phyloP scores from a whole-genome alignment of 2,113 vertebrate species.

The Geococcyx californianus region DNA sequence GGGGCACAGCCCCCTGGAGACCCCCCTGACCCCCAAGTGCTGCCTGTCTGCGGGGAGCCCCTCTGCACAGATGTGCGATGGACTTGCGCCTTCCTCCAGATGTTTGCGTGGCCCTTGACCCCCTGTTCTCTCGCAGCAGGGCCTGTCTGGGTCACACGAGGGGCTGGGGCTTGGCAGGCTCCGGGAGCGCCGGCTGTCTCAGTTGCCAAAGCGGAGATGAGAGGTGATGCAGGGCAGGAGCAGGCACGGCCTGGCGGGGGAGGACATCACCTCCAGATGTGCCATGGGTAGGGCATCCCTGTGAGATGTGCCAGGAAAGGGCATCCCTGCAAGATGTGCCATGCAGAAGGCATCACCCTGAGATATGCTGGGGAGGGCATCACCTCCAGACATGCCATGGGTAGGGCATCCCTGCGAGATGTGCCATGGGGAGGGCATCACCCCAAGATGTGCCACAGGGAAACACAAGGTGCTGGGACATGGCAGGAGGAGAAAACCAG shows the following conservation, averaged over 20 bases:
- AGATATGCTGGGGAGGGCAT: not conserved
- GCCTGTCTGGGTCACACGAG: slow-evolving; percentile 24
- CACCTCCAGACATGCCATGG: not conserved
- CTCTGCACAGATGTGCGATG: not conserved
- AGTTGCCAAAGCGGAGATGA: rapidly evolving
- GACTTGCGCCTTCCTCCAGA: slow-evolving; percentile 13
- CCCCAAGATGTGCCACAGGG: no score
- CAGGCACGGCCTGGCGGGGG: not conserved
- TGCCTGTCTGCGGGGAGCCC: not conserved
- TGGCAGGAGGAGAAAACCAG: not conserved
- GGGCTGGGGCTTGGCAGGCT: not conserved
- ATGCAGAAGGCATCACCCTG: no score
- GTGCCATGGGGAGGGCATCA: not conserved
- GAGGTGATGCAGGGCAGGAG: not conserved
- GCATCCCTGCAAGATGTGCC: no score
- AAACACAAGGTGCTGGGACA: not conserved
- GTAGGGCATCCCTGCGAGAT: not conserved
- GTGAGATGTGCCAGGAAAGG: no score
- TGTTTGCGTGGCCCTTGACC: slow-evolving; percentile 29
- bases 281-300: no score
- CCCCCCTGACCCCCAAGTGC: not conserved
- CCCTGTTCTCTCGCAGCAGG: slow-evolving; percentile 10
- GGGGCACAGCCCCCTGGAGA: not conserved
- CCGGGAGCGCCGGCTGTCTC: rapidly evolving
- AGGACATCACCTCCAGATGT: no score